phyloP scores from a whole-genome alignment of 92 coral and sea anemone genomes.

The Epizoanthus ramosus region DNA sequence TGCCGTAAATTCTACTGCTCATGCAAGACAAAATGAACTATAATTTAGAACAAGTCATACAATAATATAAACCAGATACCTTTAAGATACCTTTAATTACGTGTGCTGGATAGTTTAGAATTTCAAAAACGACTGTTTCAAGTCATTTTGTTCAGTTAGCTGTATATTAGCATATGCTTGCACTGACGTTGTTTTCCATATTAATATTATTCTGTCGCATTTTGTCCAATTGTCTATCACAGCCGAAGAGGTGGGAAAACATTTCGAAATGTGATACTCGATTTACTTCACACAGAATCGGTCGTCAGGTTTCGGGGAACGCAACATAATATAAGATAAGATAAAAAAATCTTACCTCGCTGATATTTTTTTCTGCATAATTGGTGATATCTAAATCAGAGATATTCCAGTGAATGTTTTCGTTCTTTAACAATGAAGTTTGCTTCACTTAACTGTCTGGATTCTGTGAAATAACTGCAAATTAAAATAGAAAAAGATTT shows the following conservation, averaged over 20 bases:
- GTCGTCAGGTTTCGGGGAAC: no score
- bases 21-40: neutral
- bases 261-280: neutral
- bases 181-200: neutral
- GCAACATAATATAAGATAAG: no score
- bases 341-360: no score
- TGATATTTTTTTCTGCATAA: no score
- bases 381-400: no score
- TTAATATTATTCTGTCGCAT: neutral
- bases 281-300: no score
- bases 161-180: slow-evolving; percentile 11
- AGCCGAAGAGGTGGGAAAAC: neutral
- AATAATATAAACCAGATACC: neutral
- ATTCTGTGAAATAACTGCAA: no score
- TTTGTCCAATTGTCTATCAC: neutral
- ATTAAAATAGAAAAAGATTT: no score
- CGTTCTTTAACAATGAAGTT: no score
- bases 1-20: neutral
- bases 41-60: no score
- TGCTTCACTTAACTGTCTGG: no score
- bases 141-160: neutral
- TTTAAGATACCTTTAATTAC: neutral
- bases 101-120: neutral
- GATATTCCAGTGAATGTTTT: no score
- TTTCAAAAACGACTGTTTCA: neutral